Evolutionary conservation across 1,140 invertebrate species (phyloP).

Genomic region (Diploscapter pachys): DNA sequence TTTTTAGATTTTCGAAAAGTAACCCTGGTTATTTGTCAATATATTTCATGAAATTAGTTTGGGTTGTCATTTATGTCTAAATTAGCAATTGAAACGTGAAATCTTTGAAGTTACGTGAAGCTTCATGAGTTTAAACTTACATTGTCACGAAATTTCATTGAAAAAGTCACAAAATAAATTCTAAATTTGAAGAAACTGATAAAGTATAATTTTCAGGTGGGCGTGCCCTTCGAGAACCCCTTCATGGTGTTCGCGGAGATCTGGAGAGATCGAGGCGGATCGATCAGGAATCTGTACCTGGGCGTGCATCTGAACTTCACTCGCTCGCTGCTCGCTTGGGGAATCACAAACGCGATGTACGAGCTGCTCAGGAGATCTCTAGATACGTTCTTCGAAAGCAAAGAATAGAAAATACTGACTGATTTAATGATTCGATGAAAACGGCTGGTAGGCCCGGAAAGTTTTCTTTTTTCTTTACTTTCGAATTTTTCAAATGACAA

Average conservation of each 20-base stretch:
- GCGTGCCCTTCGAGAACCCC: conserved; percentile 77
- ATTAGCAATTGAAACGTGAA: too few relatives aligned
- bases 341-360: conserved; percentile 92
- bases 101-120: too few relatives aligned
- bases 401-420: too few relatives aligned
- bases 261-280: conserved; percentile 74
- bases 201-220: conserved; percentile 68
- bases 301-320: conserved; percentile 90
- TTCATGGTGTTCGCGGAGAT: conserved; percentile 71
- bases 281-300: conserved; percentile 78
- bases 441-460: too few relatives aligned
- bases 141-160: not conserved
- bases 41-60: not conserved
- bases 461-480: too few relatives aligned
- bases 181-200: not conserved
- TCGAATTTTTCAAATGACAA: too few relatives aligned
- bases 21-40: not conserved
- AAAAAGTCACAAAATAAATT: not conserved
- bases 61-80: not conserved
- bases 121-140: too few relatives aligned
- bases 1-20: not conserved
- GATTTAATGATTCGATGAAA: too few relatives aligned
- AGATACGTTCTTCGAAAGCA: not conserved
- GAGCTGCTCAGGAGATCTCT: conserved; percentile 64
- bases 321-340: conserved; percentile 92